These are phyloP conservation scores for Hemiprocne comata DNA, from an alignment of 2,113 vertebrate genomes.

Conservation along the genomic window DNA sequence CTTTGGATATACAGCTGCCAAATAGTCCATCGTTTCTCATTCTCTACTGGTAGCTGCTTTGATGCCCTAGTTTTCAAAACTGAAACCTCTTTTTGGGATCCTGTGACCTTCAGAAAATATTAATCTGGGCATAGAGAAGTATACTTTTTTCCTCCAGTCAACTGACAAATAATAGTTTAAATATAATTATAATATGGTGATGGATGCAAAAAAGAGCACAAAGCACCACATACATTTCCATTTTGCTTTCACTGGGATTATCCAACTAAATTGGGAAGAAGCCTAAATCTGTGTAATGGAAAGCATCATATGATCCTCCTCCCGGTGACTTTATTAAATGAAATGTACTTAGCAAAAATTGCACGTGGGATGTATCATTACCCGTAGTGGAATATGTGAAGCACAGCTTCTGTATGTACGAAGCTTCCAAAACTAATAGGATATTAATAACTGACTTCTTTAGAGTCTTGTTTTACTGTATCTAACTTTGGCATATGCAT, in stretches of 20 bases:
- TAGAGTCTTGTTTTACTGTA: background rate
- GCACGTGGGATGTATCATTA: fast-evolving
- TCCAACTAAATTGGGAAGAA: background rate
- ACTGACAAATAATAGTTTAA: background rate
- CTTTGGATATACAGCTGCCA: background rate
- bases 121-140: background rate
- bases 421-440: background rate
- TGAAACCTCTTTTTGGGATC: background rate
- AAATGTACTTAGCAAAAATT: background rate
- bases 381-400: background rate
- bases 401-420: background rate
- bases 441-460: background rate
- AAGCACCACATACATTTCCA: background rate
- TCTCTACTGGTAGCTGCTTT: background rate
- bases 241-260: background rate
- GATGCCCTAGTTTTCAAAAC: background rate
- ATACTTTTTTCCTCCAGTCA: background rate
- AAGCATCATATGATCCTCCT: background rate
- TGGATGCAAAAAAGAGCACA: background rate
- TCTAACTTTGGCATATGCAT: background rate
- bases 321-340: background rate
- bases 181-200: background rate
- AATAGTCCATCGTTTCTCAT: background rate
- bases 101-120: background rate
- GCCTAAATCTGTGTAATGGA: background rate